Percentiles rank a stretch among this genome's conserved stretches.
Evolutionary conservation across 2,888 invertebrate species (phyloP).

Genomic region (Perdita meconis): DNA sequence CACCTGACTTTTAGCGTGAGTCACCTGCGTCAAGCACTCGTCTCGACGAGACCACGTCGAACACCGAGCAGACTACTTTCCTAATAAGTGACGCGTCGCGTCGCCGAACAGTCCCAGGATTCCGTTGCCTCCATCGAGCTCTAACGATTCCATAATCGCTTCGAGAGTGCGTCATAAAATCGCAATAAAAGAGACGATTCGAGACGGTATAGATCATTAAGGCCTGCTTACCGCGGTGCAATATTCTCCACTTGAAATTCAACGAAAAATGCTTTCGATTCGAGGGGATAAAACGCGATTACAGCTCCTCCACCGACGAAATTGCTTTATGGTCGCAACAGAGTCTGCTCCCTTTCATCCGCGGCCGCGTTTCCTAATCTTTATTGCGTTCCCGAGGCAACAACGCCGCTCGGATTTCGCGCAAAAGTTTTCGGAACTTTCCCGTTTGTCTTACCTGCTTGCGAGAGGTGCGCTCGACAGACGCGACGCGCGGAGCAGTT

Average conservation of each 20-base stretch:
- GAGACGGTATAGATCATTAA: constrained; percentile 20
- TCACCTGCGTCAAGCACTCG: no score
- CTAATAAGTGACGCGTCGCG: not conserved
- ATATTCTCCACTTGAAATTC: constrained; percentile 24
- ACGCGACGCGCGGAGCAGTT: not conserved
- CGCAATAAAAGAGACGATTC: constrained; percentile 7
- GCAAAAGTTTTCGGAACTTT: not conserved
- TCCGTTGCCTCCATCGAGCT: not conserved
- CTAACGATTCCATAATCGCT: constrained; percentile 13
- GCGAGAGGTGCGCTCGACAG: not conserved
- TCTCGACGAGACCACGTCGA: no score
- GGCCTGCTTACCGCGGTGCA: not conserved
- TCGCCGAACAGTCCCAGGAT: not conserved
- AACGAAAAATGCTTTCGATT: constrained; percentile 9
- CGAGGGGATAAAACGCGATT: constrained; percentile 42
- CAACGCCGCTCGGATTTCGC: not conserved
- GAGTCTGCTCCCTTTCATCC: not conserved
- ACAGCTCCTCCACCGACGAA: constrained; percentile 4
- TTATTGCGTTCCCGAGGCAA: not conserved
- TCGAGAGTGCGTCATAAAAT: constrained; percentile 9
- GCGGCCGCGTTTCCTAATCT: constrained; percentile 8
- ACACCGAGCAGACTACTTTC: no score
- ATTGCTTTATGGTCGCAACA: constrained; percentile 23
- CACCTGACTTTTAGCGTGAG: no score
- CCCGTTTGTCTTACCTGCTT: constrained; percentile 29